These are phyloP conservation scores for Mylabris sibirica DNA, from an alignment of 2,888 invertebrate species.

Conservation along the genomic window DNA sequence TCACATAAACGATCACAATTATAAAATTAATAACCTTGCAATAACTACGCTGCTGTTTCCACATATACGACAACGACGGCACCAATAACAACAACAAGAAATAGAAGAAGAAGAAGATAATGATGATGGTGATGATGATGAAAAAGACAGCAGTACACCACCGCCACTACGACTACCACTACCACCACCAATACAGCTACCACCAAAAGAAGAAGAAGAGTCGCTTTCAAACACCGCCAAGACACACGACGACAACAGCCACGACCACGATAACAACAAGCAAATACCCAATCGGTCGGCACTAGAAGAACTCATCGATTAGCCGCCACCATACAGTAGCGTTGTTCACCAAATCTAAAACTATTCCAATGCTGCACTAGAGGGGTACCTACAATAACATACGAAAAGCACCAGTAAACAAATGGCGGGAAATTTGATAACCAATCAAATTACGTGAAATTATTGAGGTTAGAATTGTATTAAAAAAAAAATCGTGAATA, in stretches of 20 bases:
- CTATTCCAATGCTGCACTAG: conserved; percentile 53
- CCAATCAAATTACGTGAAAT: conserved; percentile 41
- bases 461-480: conserved; percentile 24
- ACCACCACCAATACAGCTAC: conserved; percentile 13
- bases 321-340: conserved; percentile 45
- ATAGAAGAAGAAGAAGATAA: too few relatives aligned
- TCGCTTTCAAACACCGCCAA: conserved; percentile 38
- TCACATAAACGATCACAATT: conserved; percentile 36
- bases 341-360: conserved; percentile 22
- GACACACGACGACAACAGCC: conserved; percentile 29
- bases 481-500: background rate
- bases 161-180: conserved; percentile 2
- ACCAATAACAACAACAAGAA: too few relatives aligned
- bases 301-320: conserved; percentile 52
- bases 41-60: conserved; percentile 16
- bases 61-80: background rate
- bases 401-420: conserved; percentile 22
- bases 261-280: background rate
- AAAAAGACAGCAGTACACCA: conserved; percentile 16
- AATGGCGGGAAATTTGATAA: conserved; percentile 51
- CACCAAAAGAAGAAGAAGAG: conserved; percentile 22
- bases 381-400: conserved; percentile 59
- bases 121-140: too few relatives aligned
- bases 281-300: background rate
- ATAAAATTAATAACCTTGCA: conserved; percentile 41